These are phyloP conservation scores for Orchesellides sinensis DNA, from an alignment of 2,888 invertebrate genomes.

Conservation along the genomic window DNA sequence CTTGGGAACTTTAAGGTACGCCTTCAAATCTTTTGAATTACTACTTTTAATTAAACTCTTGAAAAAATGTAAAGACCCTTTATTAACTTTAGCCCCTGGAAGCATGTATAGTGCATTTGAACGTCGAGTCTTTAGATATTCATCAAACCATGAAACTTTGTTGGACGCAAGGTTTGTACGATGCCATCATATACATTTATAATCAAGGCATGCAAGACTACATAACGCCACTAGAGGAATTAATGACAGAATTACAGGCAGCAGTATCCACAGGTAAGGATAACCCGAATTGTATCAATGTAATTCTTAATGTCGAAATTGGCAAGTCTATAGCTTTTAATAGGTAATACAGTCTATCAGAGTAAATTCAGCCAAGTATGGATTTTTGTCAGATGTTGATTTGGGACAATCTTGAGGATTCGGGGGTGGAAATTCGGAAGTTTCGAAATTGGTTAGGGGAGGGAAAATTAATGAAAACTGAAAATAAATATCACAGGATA, in stretches of 20 bases:
- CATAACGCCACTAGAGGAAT: slow-evolving; percentile 84
- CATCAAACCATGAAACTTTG: slow-evolving; percentile 84
- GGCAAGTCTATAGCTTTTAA: neutral
- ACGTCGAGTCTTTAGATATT: slow-evolving; percentile 86
- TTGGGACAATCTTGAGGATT: too few species aligned
- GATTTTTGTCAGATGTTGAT: too few species aligned
- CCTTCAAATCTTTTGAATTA: neutral
- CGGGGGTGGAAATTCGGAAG: too few species aligned
- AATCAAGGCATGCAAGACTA: slow-evolving; percentile 87
- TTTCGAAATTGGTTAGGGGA: too few species aligned
- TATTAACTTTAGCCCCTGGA: slow-evolving; percentile 80
- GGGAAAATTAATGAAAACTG: neutral
- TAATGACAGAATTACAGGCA: slow-evolving; percentile 79
- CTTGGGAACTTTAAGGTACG: slow-evolving; percentile 79
- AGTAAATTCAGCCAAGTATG: too few species aligned
- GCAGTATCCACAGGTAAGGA: slow-evolving; percentile 77
- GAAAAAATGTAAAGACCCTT: too few species aligned
- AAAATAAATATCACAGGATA: too few species aligned
- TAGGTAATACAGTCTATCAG: too few species aligned
- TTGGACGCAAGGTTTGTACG: slow-evolving; percentile 82
- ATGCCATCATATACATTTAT: slow-evolving; percentile 86
- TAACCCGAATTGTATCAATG: neutral
- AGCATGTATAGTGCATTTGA: slow-evolving; percentile 84
- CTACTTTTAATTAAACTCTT: slow-evolving; percentile 8
- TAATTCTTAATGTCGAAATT: neutral